These are phyloP conservation scores for Castor canadensis DNA, from an alignment of 2,113 vertebrate species.

Conservation along the genomic window DNA sequence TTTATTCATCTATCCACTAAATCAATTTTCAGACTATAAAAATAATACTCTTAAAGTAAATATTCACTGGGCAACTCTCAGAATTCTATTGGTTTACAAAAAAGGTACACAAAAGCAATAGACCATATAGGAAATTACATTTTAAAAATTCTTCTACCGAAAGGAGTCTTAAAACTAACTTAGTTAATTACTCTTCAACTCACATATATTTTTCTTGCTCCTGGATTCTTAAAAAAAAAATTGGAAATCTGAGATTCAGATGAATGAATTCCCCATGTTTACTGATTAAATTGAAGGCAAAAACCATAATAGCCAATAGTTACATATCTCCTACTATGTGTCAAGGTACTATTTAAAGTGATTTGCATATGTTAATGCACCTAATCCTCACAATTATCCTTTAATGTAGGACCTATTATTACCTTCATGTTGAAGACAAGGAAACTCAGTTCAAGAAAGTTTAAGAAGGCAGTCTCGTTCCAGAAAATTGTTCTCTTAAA, in stretches of 20 bases:
- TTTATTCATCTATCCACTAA: neutral
- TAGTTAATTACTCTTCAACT: neutral
- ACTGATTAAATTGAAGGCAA: neutral
- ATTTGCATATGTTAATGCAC: slow-evolving; percentile 3
- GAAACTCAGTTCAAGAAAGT: neutral
- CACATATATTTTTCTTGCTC: neutral
- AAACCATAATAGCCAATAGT: neutral
- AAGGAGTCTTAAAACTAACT: slow-evolving; percentile 16
- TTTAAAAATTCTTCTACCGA: neutral
- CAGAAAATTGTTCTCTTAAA: neutral
- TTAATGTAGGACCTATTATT: neutral
- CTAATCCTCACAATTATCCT: neutral
- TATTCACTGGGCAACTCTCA: neutral
- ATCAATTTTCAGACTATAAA: slow-evolving; percentile 3
- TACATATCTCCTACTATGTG: neutral
- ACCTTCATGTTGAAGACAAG: neutral
- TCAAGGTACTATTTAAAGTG: neutral
- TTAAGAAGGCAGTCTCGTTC: neutral
- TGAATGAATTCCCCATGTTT: neutral
- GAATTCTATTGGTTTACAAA: neutral
- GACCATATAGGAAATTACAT: neutral
- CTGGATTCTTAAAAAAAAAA: neutral
- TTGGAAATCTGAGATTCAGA: neutral
- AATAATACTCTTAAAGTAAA: neutral
- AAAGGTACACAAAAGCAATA: neutral